Evolutionary conservation across 1,140 invertebrate genomes (phyloP), one percentile per base, ranked within the genome.

Genomic region (Aphidius gifuensis): DNA sequence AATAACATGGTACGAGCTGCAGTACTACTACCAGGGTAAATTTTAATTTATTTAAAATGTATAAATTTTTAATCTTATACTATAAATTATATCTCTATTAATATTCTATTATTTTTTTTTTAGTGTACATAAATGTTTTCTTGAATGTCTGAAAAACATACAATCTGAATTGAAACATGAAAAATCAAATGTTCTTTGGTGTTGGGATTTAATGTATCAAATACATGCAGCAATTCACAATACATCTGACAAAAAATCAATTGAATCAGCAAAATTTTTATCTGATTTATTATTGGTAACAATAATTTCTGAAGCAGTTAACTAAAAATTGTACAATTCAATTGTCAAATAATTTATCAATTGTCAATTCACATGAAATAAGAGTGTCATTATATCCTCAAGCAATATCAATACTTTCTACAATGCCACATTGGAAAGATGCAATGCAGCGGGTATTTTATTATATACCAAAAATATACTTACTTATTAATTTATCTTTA

Each of bases 1-100:
- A 86, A 88, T 66, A 87, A 89, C 63, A 78, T 86, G 39, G 84
- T 90, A 23, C 83, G 87, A 69, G 83, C 82, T 9, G 74, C 78
- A 47, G 73, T 71, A n/a, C 61, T 58, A 32, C 56, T 69, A 9
- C 60, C 64, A 2, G 69, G 68, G 80, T 80, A 70, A 70, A 71
- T 16, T 16, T 16, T 16, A 0, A 16, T 16, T 16, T 16, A 16
- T 16, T 16, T 16, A 0, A 16, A 16, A 16, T 16, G 16, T 16
- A 16, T 16, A 16, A 16, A 16, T 16, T 16, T 9, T 32, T 60
- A 43, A 43, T 50, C 11, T 11, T 32, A 32, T 1, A 32, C 16
- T 32, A 16, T 16, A 16, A 16, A 16, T 16, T 45, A 45, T 61
- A 59, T 64, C 16, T 66, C 44, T 57, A 23, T 45, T 44, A 11